Base-by-base conservation (phyloP, 2,888 invertebrate species). In the Drosophila subsilvestris region DNA sequence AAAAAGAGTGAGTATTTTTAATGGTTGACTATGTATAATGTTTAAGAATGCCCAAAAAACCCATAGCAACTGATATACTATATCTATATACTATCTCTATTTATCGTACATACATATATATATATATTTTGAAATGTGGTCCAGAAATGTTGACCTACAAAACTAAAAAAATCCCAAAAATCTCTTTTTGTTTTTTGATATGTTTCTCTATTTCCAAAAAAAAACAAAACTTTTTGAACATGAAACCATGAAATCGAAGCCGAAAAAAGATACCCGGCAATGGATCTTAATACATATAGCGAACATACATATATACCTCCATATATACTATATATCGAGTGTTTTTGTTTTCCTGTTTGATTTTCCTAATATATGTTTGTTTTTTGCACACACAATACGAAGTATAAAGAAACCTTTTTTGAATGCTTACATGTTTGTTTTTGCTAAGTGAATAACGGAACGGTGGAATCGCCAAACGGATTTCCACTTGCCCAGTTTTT, bases 1-100 rank as follows among this genome's bases (percentile, higher is more conserved):
- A 91, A 90, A 91, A 92, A 92, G 91, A 92, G 92, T 92, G 91
- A 92, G 92, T 92, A 92, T 90, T 89, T 79, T 80, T 79, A 81
- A 81, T 87, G 80, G 81, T 89, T 89, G 74, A 78, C 60, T 86
- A 88, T 66, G 54, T 87, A 78, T 80, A 84, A 86, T 76, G 82
- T 88, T 86, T 85, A 86, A 84, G 84, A 89, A 89, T 84, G 89
- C 86, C 75, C 66, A 63, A 51, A 44, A 63, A 51, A 44, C 62
- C 25, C 22, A 78, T 84, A 84, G 79, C 72, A 69, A 82, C 62
- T 49, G 67, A 77, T 60, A 60, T 43, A 57, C 67, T 59, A 58
- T 61, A 50, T 60, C 61, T 57, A 48, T 78, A 60, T 56, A 78
- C 47, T 53, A 63, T 63, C 53, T 65, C 17, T 53, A 60, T 48